Conservation (phyloP, 1,140 invertebrate species). For the Meteorus sp. region DNA sequence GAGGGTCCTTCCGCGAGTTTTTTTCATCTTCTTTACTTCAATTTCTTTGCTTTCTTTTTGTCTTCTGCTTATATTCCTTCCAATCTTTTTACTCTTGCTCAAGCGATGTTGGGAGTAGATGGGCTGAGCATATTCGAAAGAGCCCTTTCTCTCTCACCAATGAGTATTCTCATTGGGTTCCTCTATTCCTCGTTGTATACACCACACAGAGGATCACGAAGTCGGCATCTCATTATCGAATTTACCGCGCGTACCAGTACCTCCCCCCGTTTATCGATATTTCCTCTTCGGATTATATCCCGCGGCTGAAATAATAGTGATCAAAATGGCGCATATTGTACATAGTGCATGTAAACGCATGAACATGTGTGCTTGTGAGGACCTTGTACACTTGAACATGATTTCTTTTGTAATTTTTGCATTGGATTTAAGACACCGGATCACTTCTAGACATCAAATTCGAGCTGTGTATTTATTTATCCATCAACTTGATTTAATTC, state of each 20-base stretch:
- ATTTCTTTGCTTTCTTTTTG: neutral
- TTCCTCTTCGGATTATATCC: slow-evolving; percentile 26
- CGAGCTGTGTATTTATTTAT: too few species aligned
- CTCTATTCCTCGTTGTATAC: neutral
- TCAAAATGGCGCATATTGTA: slow-evolving; percentile 25
- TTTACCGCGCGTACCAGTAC: slow-evolving; percentile 28
- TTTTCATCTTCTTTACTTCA: neutral
- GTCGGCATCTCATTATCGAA: slow-evolving; percentile 33
- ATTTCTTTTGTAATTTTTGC: too few species aligned
- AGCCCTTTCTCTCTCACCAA: neutral
- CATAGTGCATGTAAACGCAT: neutral
- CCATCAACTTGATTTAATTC: too few species aligned
- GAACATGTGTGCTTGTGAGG: neutral
- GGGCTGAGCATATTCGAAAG: neutral
- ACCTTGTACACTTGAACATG: too few species aligned
- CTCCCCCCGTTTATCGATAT: slow-evolving; percentile 30
- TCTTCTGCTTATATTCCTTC: too few species aligned
- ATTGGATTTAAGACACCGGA: too few species aligned
- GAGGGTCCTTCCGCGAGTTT: slow-evolving; percentile 22
- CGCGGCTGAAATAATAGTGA: slow-evolving; percentile 29
- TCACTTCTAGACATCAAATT: too few species aligned
- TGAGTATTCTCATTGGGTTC: neutral
- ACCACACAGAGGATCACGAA: slow-evolving; percentile 25
- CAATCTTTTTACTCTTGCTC: neutral
- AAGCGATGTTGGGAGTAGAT: too few species aligned